Evolutionary conservation across 2,888 invertebrate species (phyloP).

Genomic region (Drosophila vallismaia): DNA sequence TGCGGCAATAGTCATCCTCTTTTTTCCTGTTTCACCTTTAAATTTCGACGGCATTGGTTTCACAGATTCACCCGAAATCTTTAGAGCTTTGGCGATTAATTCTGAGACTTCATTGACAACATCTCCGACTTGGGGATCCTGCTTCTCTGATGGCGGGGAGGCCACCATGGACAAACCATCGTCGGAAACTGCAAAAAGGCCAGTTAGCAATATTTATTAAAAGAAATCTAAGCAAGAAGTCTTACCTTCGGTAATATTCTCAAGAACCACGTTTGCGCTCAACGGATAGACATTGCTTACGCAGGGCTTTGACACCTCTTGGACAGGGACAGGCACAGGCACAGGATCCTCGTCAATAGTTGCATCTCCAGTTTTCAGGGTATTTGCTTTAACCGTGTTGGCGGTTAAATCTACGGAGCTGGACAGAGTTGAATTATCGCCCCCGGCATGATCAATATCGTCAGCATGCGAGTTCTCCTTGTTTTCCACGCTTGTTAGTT

Average conservation of each 20-base stretch:
- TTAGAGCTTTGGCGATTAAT: slow-evolving; percentile 71
- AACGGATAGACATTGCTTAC: slow-evolving; percentile 58
- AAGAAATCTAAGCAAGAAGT: not conserved
- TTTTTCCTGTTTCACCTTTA: slow-evolving; percentile 12
- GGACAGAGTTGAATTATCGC: slow-evolving; percentile 53
- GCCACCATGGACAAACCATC: slow-evolving; percentile 42
- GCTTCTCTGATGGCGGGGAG: slow-evolving; percentile 9
- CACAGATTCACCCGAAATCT: slow-evolving; percentile 53
- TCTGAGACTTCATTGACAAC: slow-evolving; percentile 71
- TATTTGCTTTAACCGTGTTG: slow-evolving; percentile 64
- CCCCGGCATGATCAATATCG: slow-evolving; percentile 13
- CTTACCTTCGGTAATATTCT: slow-evolving; percentile 66
- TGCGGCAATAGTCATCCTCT: slow-evolving; percentile 14
- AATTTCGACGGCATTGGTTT: slow-evolving; percentile 19
- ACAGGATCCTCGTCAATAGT: slow-evolving; percentile 51
- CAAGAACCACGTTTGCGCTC: slow-evolving; percentile 59
- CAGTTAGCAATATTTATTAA: not conserved
- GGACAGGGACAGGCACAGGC: slow-evolving; percentile 9
- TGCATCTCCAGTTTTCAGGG: slow-evolving; percentile 39
- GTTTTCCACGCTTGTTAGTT: slow-evolving; percentile 40
- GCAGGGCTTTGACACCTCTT: slow-evolving; percentile 35
- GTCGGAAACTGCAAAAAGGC: slow-evolving; percentile 52
- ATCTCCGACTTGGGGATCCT: slow-evolving; percentile 21
- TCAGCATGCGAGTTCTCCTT: slow-evolving; percentile 74
- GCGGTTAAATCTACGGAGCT: slow-evolving; percentile 61